Evolutionary conservation across 2,888 invertebrate species (phyloP).

Genomic region (Pseudoips prasinana): DNA sequence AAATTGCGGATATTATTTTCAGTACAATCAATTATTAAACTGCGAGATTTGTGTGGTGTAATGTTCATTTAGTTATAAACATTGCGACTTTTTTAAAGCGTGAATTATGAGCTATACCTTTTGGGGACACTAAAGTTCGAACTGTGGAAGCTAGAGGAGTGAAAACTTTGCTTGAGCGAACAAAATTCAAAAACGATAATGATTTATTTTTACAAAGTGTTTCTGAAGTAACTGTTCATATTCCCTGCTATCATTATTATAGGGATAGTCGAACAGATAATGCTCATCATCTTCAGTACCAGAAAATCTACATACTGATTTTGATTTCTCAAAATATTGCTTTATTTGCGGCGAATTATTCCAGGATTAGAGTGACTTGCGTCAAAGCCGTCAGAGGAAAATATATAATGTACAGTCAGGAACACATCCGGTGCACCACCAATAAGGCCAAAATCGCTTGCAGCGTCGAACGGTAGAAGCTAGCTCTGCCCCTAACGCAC

Average conservation of each 20-base stretch:
- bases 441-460: too few relatives aligned
- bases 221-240: slow-evolving; percentile 18
- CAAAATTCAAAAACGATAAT: slow-evolving; percentile 5
- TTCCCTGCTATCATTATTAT: slow-evolving; percentile 14
- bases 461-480: too few relatives aligned
- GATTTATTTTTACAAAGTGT: slow-evolving; percentile 5
- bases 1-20: too few relatives aligned
- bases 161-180: slow-evolving; percentile 18
- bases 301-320: slow-evolving; percentile 4
- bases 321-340: slow-evolving; percentile 9
- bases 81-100: too few relatives aligned
- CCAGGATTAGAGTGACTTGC: slow-evolving; percentile 1
- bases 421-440: too few relatives aligned
- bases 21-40: too few relatives aligned
- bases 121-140: background rate
- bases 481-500: too few relatives aligned
- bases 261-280: slow-evolving; percentile 11
- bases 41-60: too few relatives aligned
- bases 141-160: slow-evolving; percentile 6
- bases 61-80: too few relatives aligned
- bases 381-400: too few relatives aligned
- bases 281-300: slow-evolving; percentile 10
- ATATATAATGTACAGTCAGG: too few relatives aligned
- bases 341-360: slow-evolving; percentile 7
- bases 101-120: too few relatives aligned